Conservation (phyloP, 1,140 invertebrate species). For the Tetraneura akinire region DNA sequence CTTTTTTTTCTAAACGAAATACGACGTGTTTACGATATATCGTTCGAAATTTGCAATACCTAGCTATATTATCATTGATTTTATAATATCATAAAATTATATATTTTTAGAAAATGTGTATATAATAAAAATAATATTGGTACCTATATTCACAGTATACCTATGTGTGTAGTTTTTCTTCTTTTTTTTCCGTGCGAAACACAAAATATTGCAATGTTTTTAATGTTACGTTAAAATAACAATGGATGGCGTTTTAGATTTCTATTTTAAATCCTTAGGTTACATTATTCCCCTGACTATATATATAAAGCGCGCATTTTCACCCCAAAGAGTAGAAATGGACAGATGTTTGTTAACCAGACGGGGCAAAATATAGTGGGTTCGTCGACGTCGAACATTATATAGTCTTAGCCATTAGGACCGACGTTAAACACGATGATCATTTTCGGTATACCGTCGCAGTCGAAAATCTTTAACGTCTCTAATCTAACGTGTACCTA, state of each 20-base stretch:
- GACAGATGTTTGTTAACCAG: conserved; percentile 16
- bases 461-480: not conserved
- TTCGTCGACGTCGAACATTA: not conserved
- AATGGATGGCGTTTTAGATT: not conserved
- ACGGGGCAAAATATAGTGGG: not conserved
- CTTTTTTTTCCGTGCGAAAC: too few relatives aligned
- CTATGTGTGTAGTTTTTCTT: too few relatives aligned
- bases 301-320: not conserved
- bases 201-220: not conserved
- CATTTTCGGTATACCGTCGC: not conserved
- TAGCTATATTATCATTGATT: too few relatives aligned
- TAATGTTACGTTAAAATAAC: not conserved
- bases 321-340: conserved; percentile 27
- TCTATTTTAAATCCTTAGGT: not conserved
- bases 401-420: conserved; percentile 10
- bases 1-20: too few relatives aligned
- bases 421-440: not conserved
- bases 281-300: not conserved
- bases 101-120: too few relatives aligned
- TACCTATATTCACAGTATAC: too few relatives aligned
- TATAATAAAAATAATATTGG: too few relatives aligned
- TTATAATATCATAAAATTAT: too few relatives aligned
- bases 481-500: not conserved
- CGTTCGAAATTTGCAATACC: too few relatives aligned
- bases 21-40: too few relatives aligned